Base-by-base conservation (phyloP, 1,140 invertebrate species). In the Brachionus sp. region DNA sequence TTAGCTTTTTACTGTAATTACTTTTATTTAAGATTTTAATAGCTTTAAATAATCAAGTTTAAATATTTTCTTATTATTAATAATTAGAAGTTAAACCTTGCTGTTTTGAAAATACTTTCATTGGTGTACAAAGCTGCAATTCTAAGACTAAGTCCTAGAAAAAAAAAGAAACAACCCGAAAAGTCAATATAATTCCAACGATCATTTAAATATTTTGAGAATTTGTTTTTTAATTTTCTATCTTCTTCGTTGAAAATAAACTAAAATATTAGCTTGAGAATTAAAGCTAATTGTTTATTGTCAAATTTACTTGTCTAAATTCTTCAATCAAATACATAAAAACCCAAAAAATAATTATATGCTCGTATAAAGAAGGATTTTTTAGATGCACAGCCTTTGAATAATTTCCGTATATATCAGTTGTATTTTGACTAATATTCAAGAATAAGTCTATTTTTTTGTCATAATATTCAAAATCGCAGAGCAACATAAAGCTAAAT, bases 111-210 rank as follows among this genome's bases (percentile, higher is more conserved):
- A 13, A 80, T 12, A 5, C 19, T 57, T 50, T 80, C 77, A 62
- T 57, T 62, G 0, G 77, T 62, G 37, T 33, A 62, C 5, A 80
- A 19, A 62, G 77, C 29, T 37, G 35, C 19, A 29, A 64, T 39
- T 39, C 77, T 39, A 29, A 80, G 23, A 42, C 46, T 5, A 62
- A 62, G 25, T 12, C 77, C 77, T n/a, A 80, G 33, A 16, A 66
- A 12, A 35, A 62, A 80, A 23, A 80, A 10, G 12, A 35, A 25
- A 19, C 77, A 80, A 10, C 77, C 77, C 13, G 35, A 42, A 5
- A 80, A 62, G 35, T 80, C 77, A 19, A 80, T 62, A 62, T 80
- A 80, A 53, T 80, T 80, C 77, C 53, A 80, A 7, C 37, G 53
- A 35, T 80, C 62, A 9, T 62, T 23, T 23, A 80, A 80, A 23